A percentile compares a stretch with the other conserved stretches of the same genome.
These are phyloP conservation scores for Oreochromis tanganicae DNA, from an alignment of 2,113 vertebrate genomes.

Conservation along the genomic window DNA sequence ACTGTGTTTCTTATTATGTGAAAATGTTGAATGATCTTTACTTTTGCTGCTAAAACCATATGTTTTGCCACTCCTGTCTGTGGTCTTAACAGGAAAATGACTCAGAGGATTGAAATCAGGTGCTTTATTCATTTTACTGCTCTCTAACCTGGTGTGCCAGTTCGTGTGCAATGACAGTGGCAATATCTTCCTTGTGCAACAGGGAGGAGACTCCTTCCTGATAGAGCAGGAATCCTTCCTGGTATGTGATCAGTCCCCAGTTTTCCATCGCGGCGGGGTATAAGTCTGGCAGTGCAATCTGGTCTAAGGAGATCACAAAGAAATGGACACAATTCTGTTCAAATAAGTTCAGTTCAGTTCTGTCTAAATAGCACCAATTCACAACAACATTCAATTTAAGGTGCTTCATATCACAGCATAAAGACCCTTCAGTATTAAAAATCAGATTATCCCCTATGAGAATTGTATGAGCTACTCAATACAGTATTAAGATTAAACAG, in stretches of 20 bases:
- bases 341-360: neutral
- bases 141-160: constrained; percentile 72
- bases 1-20: neutral
- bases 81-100: neutral
- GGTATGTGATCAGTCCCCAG: constrained; percentile 73
- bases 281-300: constrained; percentile 72
- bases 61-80: neutral
- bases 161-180: constrained; percentile 59
- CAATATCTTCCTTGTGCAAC: constrained; percentile 49
- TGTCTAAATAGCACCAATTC: neutral
- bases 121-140: accelerated
- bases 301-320: constrained; percentile 48
- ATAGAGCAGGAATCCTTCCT: constrained; percentile 60
- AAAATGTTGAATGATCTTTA: neutral
- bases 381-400: neutral
- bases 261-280: constrained; percentile 64
- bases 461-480: neutral
- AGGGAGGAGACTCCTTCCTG: constrained; percentile 51
- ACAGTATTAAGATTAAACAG: neutral
- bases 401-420: neutral
- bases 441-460: neutral
- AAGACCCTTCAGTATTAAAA: neutral
- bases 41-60: neutral
- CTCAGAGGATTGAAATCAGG: neutral
- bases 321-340: neutral